Percentiles rank a stretch among this genome's conserved stretches.
Evolutionary conservation across 2,888 invertebrate genomes (phyloP).

Genomic region (Zhuqinia jingwanae): DNA sequence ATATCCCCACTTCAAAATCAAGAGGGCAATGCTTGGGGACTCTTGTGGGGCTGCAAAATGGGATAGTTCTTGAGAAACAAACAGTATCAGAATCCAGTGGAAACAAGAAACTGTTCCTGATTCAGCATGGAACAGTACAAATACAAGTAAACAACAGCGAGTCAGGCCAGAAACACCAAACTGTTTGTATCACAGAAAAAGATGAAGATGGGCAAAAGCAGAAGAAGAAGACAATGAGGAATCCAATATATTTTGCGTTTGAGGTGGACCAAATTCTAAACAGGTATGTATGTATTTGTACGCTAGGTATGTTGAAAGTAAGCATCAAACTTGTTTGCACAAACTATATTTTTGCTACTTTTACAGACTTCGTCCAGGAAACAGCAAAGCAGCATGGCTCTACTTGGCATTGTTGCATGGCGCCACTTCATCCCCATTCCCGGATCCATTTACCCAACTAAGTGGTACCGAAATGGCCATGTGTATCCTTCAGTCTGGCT

Average conservation of each 20-base stretch:
- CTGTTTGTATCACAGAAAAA: neutral
- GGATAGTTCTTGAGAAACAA: neutral
- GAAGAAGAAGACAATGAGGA: no score
- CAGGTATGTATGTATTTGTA: neutral
- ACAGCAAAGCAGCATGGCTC: slow-evolving; percentile 66
- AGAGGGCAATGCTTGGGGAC: neutral
- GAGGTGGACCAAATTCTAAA: slow-evolving; percentile 51
- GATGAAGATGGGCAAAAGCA: no score
- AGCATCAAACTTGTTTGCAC: no score
- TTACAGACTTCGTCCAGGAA: slow-evolving; percentile 58
- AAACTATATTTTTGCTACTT: slow-evolving; percentile 1
- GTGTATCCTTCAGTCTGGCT: slow-evolving; percentile 66
- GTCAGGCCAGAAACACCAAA: neutral
- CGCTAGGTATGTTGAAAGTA: no score
- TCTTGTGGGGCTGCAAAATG: slow-evolving; percentile 8
- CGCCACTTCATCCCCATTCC: slow-evolving; percentile 60
- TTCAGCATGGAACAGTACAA: slow-evolving; percentile 24
- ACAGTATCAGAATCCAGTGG: neutral
- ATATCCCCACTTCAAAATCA: neutral
- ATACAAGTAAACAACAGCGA: neutral
- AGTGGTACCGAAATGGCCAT: slow-evolving; percentile 72
- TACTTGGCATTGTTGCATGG: slow-evolving; percentile 69
- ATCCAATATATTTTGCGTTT: slow-evolving; percentile 50
- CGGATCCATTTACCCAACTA: slow-evolving; percentile 67
- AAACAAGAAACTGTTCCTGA: slow-evolving; percentile 1